Evolutionary conservation across 2,888 invertebrate species (phyloP), one percentile per base, ranked within the genome.

Genomic region (Troides helena): DNA sequence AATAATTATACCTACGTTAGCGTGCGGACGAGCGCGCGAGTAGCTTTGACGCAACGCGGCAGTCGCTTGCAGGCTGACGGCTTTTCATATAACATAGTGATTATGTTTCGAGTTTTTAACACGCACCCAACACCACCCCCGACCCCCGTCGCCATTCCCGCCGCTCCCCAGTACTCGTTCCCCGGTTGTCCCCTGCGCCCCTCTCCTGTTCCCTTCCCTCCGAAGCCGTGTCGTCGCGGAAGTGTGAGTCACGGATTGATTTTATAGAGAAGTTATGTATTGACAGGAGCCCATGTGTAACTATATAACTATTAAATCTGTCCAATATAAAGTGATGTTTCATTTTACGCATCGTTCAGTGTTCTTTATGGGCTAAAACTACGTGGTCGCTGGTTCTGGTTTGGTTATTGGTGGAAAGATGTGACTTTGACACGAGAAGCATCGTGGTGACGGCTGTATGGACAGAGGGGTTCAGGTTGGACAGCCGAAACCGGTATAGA

Each of bases 71-170:
- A 76, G 81, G 80, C 81, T 79, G 86, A 74, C 82, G 73, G 81
- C 88, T 88, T 87, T 89, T 85, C 77, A 78, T 83, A 86, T 90
- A 91, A 92, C 90, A 90, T 91, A 90, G 89, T 90, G 86, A 89
- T 90, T 91, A 92, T 89, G 92, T 90, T 91, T 90, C 84, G 79
- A 83, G 43, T 85, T 88, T 88, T 86, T 86, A 88, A 88, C 85
- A 85, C 81, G 74, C 72, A 25, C 18, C 30, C 68, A 7, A 14
- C 56, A 43, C 58, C 57, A 87, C 87, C 86, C 84, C 80, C 74
- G 72, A 36, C 53, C 12, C 30, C 36, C 53, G 39, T 53, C 62
- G 71, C 21, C 56, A 39, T 17, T 69, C 76, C 77, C 77, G 18
- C 39, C 17, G 18, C 23, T 36, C 30, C 25, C 14, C 14, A 14